Conservation (phyloP, 1,140 invertebrate genomes). For the Danaus melanippus region DNA sequence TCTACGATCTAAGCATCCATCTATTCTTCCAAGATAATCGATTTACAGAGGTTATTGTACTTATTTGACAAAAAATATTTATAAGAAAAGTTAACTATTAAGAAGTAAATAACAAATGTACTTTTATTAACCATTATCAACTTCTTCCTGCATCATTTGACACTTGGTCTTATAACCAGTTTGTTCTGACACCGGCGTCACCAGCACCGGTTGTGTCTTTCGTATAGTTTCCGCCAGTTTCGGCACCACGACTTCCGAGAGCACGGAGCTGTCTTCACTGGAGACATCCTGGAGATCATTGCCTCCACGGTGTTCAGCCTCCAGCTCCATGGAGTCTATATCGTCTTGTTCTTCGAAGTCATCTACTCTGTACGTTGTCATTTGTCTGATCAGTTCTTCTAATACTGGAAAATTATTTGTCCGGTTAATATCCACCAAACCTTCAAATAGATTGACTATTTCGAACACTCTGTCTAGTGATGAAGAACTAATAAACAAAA, state of each 20-base stretch:
- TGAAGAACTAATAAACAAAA: too few relatives aligned
- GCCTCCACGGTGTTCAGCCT: conserved; percentile 31
- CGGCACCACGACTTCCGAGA: conserved; percentile 42
- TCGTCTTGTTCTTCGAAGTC: conserved; percentile 70
- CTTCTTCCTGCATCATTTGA: conserved; percentile 56
- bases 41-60: conserved; percentile 4
- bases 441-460: too few relatives aligned
- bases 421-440: too few relatives aligned
- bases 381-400: conserved; percentile 77
- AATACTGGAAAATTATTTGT: conserved; percentile 61
- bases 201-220: conserved; percentile 41
- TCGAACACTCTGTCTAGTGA: too few relatives aligned
- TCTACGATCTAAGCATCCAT: too few relatives aligned
- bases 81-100: too few relatives aligned
- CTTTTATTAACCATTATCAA: conserved; percentile 40
- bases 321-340: conserved; percentile 32
- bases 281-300: conserved; percentile 24
- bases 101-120: too few relatives aligned
- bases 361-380: conserved; percentile 72
- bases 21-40: background rate
- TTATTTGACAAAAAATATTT: too few relatives aligned
- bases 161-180: conserved; percentile 55
- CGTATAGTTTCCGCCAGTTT: conserved; percentile 31
- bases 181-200: conserved; percentile 49
- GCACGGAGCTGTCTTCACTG: conserved; percentile 28